Conservation (phyloP, 2,797 vertebrate genomes). For the Melanotaenia trifasciata region DNA sequence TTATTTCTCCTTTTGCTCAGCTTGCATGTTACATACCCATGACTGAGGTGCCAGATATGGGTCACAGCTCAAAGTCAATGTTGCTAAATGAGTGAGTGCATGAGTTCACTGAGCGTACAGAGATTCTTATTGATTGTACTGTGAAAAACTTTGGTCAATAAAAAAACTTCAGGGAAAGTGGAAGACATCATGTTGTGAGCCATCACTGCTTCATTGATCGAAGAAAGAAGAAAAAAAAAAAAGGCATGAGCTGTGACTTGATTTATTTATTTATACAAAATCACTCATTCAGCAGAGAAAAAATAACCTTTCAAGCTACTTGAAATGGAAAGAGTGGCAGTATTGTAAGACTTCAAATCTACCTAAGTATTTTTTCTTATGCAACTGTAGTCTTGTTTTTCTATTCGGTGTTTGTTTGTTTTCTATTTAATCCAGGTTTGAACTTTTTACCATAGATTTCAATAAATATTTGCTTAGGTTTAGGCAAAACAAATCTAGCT, state of each 20-base stretch:
- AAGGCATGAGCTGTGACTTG: neutral
- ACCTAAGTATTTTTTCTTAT: no score
- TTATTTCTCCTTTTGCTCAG: neutral
- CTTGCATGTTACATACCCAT: neutral
- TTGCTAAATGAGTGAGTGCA: conserved; percentile 4
- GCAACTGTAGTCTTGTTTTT: no score
- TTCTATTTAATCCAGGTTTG: no score
- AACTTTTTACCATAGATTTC: no score
- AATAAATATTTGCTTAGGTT: neutral
- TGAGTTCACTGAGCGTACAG: neutral
- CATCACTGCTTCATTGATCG: conserved; percentile 15
- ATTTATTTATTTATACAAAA: neutral
- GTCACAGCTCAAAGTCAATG: conserved; percentile 8
- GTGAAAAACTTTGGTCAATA: conserved; percentile 29
- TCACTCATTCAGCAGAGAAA: neutral
- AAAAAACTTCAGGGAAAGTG: conserved; percentile 9
- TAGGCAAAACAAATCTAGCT: neutral
- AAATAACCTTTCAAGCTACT: no score
- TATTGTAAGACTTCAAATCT: no score
- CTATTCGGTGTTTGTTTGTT: no score
- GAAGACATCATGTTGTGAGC: conserved; percentile 21
- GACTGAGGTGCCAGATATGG: conserved; percentile 7
- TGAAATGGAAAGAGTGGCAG: no score
- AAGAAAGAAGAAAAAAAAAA: neutral
- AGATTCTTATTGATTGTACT: conserved; percentile 16